These are phyloP conservation scores for Coenobita brevimanus DNA, from an alignment of 1,140 invertebrate species.

Conservation along the genomic window DNA sequence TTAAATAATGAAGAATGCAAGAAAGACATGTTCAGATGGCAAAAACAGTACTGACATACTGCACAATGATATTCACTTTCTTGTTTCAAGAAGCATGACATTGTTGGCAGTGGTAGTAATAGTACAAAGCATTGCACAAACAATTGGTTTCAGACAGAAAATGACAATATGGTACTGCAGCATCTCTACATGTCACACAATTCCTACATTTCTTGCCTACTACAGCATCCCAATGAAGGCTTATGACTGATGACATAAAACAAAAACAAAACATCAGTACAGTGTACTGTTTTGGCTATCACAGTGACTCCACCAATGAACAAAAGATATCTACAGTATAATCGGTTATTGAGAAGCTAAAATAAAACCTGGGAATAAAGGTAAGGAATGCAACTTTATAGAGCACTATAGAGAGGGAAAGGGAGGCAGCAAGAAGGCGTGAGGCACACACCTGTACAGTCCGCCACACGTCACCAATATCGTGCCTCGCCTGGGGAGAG, in stretches of 20 bases:
- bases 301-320: constrained; percentile 32
- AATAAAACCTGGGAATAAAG: not conserved
- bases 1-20: not conserved
- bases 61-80: no score
- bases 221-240: not conserved
- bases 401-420: constrained; percentile 4
- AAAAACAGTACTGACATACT: no score
- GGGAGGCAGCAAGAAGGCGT: constrained; percentile 39
- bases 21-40: no score
- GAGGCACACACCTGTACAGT: constrained; percentile 66
- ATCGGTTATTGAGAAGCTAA: constrained; percentile 23
- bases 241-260: constrained; percentile 5
- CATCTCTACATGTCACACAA: no score
- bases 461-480: constrained; percentile 69
- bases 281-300: constrained; percentile 18
- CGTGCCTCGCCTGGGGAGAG: constrained; percentile 67
- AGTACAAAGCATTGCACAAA: no score
- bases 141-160: no score
- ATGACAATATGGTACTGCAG: no score
- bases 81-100: no score
- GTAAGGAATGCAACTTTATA: constrained; percentile 16
- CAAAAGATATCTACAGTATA: not conserved
- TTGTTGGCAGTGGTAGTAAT: no score
- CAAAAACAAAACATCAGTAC: constrained; percentile 30
- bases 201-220: no score